A percentile compares a stretch with the other conserved stretches of the same genome.
These are phyloP conservation scores for Drosophila navojoa DNA, from an alignment of 1,140 invertebrate genomes.

Conservation along the genomic window DNA sequence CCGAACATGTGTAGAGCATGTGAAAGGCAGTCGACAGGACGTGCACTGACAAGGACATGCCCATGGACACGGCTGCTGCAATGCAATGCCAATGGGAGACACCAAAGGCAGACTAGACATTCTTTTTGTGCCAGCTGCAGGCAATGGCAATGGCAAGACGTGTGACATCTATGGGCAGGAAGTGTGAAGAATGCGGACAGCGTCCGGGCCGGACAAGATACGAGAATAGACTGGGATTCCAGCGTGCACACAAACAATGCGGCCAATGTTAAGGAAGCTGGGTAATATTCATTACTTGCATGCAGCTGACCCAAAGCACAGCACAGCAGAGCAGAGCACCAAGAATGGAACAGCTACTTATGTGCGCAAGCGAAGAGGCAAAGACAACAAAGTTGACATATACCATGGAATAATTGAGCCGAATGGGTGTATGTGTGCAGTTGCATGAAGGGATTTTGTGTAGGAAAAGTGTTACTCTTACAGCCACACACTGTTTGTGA, in stretches of 20 bases:
- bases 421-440: not conserved
- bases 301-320: constrained; percentile 47
- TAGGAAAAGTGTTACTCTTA: not conserved
- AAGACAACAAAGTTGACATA: constrained; percentile 26
- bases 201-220: not conserved
- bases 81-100: constrained; percentile 1
- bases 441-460: not conserved
- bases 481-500: not conserved
- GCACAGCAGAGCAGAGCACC: not conserved
- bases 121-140: constrained; percentile 10
- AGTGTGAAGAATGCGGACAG: constrained; percentile 9
- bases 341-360: constrained; percentile 27
- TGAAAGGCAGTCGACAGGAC: constrained; percentile 33
- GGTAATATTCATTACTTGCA: constrained; percentile 55
- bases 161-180: constrained; percentile 44
- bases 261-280: constrained; percentile 36
- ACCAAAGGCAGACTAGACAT: constrained; percentile 5
- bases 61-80: constrained; percentile 1
- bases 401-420: not conserved
- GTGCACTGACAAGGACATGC: constrained; percentile 13
- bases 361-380: constrained; percentile 34
- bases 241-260: constrained; percentile 30
- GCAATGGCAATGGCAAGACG: constrained; percentile 16
- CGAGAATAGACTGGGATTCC: constrained; percentile 4
- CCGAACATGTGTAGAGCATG: constrained; percentile 57